These are phyloP conservation scores for Coecobrya sp. DNA, from an alignment of 2,888 invertebrate species.

Conservation along the genomic window DNA sequence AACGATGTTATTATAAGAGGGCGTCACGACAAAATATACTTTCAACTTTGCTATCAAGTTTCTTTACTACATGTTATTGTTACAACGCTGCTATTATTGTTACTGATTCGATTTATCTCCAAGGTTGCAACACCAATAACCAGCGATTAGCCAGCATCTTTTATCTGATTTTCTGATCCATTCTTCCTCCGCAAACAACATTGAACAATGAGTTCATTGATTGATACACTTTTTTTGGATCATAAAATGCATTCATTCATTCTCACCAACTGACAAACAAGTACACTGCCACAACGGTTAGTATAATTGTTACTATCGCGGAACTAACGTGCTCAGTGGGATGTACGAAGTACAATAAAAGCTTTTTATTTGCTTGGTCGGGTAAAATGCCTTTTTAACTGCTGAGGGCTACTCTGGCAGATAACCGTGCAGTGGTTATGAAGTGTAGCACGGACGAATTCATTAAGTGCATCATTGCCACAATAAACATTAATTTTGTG, in stretches of 20 bases:
- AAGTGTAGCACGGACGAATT: background rate
- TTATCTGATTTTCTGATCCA: conserved; percentile 51
- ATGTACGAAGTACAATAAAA: conserved; percentile 25
- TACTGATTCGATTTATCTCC: conserved; percentile 38
- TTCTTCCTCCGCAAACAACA: background rate
- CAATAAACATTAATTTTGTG: conserved; percentile 16
- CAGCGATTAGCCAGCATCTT: conserved; percentile 30
- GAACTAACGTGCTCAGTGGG: conserved; percentile 56
- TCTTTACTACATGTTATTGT: background rate
- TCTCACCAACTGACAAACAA: background rate
- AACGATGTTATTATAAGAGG: conserved; percentile 13
- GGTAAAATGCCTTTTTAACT: background rate
- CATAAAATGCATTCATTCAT: conserved; percentile 24
- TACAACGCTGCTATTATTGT: background rate
- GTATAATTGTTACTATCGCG: conserved; percentile 39
- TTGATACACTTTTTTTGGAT: conserved; percentile 37
- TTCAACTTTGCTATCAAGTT: conserved; percentile 17
- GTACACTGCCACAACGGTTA: background rate
- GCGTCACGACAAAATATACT: conserved; percentile 30
- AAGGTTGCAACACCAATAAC: conserved; percentile 43
- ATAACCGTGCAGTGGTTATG: background rate
- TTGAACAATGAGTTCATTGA: conserved; percentile 7
- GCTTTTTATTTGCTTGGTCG: conserved; percentile 40
- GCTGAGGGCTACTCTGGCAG: background rate
- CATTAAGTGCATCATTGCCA: background rate